These are phyloP conservation scores for Pycnomerus fuliginosus DNA, from an alignment of 2,888 invertebrate species.

Conservation along the genomic window DNA sequence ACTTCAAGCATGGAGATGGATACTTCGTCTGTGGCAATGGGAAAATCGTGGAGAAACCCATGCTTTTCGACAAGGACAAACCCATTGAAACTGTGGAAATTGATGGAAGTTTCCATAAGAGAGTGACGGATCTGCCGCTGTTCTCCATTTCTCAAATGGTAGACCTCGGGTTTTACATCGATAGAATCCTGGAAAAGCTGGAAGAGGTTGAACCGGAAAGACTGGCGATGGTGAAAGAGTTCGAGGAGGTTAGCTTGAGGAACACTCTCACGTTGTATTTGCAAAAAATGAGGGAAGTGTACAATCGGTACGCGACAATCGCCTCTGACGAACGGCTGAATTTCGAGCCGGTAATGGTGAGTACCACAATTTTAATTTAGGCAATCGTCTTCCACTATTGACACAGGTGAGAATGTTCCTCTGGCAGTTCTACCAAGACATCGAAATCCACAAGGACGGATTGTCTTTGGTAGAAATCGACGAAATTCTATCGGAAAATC, in stretches of 20 bases:
- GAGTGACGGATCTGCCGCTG: slow-evolving; percentile 29
- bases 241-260: slow-evolving; percentile 54
- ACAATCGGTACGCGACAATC: slow-evolving; percentile 57
- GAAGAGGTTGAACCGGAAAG: slow-evolving; percentile 10
- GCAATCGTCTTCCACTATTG: too few relatives aligned
- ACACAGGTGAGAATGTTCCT: too few relatives aligned
- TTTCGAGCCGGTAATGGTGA: slow-evolving; percentile 49
- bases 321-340: slow-evolving; percentile 49
- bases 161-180: slow-evolving; percentile 54
- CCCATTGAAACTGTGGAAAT: slow-evolving; percentile 37
- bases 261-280: slow-evolving; percentile 56
- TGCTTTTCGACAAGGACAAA: slow-evolving; percentile 58
- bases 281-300: slow-evolving; percentile 55
- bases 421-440: slow-evolving; percentile 64
- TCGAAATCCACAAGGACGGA: slow-evolving; percentile 55
- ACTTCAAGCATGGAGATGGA: slow-evolving; percentile 61
- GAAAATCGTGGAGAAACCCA: slow-evolving; percentile 53
- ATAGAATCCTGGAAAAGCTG: slow-evolving; percentile 41
- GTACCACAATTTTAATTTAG: too few relatives aligned
- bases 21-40: slow-evolving; percentile 60
- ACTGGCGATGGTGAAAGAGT: slow-evolving; percentile 27
- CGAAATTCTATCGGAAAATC: slow-evolving; percentile 54
- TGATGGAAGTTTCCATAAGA: neutral
- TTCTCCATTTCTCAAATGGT: slow-evolving; percentile 48
- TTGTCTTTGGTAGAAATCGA: slow-evolving; percentile 57